phyloP scores from a whole-genome alignment of 1,140 invertebrate species.

The Babylonia areolata region DNA sequence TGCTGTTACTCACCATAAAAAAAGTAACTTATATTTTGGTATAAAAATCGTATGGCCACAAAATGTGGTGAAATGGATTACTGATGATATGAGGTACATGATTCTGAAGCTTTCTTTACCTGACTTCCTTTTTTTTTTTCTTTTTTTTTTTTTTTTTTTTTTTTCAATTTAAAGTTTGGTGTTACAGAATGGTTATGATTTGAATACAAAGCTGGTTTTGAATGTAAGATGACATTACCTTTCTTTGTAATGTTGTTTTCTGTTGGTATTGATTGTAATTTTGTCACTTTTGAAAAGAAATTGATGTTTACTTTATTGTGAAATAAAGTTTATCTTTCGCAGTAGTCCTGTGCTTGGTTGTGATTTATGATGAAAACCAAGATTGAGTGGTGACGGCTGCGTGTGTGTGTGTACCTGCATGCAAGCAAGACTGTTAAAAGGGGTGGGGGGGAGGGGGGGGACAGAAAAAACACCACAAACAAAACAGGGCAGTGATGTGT shows the following conservation, averaged over 20 bases:
- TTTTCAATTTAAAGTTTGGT: background rate
- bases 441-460: no score
- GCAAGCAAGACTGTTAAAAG: no score
- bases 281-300: background rate
- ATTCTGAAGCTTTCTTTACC: no score
- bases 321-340: conserved; percentile 41
- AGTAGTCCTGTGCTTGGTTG: background rate
- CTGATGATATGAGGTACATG: background rate
- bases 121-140: background rate
- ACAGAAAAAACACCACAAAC: no score
- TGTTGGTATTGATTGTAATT: conserved; percentile 1
- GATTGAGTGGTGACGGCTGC: no score
- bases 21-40: background rate
- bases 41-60: background rate
- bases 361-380: no score
- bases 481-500: no score
- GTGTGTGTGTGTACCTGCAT: background rate
- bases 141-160: conserved; percentile 2
- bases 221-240: background rate
- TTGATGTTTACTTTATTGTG: conserved; percentile 40
- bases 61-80: background rate
- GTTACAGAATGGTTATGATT: background rate
- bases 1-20: background rate
- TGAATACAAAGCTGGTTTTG: background rate
- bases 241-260: background rate